phyloP scores from a whole-genome alignment of 53 echinoderm and acorn worm species.

The Apostichopus leukothele region DNA sequence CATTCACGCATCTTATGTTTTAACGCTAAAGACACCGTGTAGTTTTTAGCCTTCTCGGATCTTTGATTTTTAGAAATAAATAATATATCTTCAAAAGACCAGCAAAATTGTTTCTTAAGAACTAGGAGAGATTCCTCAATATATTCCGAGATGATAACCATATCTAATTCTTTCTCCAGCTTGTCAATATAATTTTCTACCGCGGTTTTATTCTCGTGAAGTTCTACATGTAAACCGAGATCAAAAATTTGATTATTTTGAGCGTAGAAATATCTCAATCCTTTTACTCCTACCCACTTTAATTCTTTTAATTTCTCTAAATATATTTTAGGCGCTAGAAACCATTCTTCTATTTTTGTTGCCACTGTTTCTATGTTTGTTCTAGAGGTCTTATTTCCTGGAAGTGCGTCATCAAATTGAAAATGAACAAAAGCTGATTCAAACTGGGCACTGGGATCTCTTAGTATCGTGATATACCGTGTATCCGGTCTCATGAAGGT shows the following conservation, averaged over 20 bases:
- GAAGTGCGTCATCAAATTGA: constrained; percentile 13
- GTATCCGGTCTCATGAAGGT: constrained; percentile 70
- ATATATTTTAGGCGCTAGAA: constrained; percentile 60
- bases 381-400: neutral
- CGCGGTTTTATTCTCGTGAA: constrained; percentile 55
- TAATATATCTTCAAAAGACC: constrained; percentile 67
- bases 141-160: constrained; percentile 78
- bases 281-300: constrained; percentile 59
- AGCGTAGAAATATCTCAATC: constrained; percentile 66
- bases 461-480: constrained; percentile 58
- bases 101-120: constrained; percentile 66
- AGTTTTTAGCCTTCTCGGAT: constrained; percentile 28
- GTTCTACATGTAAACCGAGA: constrained; percentile 68
- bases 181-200: constrained; percentile 58
- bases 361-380: neutral
- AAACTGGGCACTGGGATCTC: constrained; percentile 17
- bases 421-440: constrained; percentile 27
- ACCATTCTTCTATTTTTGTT: constrained; percentile 56
- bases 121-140: constrained; percentile 77
- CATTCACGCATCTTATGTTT: constrained; percentile 70
- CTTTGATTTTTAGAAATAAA: constrained; percentile 78
- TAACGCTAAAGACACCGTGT: constrained; percentile 3
- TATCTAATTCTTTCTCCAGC: constrained; percentile 57
- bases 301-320: constrained; percentile 57
- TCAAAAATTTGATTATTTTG: constrained; percentile 81